phyloP scores from a whole-genome alignment of 2,888 invertebrate species.

The Stenchaetothrips biformis region DNA sequence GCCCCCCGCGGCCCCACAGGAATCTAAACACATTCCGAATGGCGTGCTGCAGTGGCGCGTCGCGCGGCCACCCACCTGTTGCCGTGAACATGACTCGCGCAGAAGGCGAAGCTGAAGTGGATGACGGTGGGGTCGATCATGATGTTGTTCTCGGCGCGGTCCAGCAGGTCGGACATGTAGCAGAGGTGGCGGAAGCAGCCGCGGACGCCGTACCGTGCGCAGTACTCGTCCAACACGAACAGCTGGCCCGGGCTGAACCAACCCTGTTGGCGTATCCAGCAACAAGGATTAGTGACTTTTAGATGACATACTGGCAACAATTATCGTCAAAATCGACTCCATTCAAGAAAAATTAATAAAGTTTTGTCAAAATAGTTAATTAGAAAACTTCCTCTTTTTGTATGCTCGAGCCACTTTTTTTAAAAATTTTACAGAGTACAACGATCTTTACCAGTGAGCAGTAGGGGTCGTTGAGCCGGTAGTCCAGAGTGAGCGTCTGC shows the following conservation, averaged over 20 bases:
- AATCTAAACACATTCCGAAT: slow-evolving; percentile 13
- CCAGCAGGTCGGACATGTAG: slow-evolving; percentile 90
- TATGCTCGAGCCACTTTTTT: no score
- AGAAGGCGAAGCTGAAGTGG: slow-evolving; percentile 99
- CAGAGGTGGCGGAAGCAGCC: slow-evolving; percentile 95
- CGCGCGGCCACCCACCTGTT: slow-evolving; percentile 67
- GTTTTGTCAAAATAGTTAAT: no score
- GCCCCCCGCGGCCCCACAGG: not conserved
- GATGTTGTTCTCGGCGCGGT: slow-evolving; percentile 83
- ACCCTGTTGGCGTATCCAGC: slow-evolving; percentile 65
- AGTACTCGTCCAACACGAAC: slow-evolving; percentile 96
- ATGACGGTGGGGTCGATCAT: slow-evolving; percentile 98
- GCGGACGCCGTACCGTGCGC: slow-evolving; percentile 93
- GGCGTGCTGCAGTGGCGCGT: not conserved
- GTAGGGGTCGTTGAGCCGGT: slow-evolving; percentile 94
- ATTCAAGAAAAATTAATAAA: no score
- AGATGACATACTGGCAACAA: no score
- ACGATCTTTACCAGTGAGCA: slow-evolving; percentile 96
- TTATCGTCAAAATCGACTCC: no score
- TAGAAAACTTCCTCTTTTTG: no score
- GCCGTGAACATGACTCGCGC: slow-evolving; percentile 98
- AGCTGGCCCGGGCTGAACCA: slow-evolving; percentile 99
- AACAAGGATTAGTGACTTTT: no score
- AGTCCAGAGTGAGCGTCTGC: slow-evolving; percentile 90
- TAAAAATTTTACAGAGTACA: no score